Evolutionary conservation across 2,113 vertebrate genomes (phyloP).

Genomic region (Lagopus leucura): DNA sequence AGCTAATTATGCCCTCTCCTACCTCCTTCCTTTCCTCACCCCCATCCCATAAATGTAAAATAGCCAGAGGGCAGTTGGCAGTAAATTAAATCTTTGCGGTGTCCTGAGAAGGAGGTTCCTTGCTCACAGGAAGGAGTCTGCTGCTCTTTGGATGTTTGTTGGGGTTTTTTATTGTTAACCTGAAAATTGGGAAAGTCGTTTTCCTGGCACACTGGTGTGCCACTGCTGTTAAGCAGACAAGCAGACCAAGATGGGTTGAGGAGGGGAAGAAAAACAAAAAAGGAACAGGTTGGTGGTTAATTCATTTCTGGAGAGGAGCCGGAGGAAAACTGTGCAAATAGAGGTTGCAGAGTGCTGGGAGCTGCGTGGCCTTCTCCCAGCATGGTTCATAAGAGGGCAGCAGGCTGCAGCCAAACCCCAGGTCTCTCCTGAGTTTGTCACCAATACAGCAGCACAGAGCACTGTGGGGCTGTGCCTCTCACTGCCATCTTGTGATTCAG

Average conservation of each 20-base stretch:
- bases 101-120: slow-evolving; percentile 64
- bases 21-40: slow-evolving; percentile 52
- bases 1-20: slow-evolving; percentile 75
- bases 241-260: neutral
- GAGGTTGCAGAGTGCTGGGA: neutral
- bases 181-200: neutral
- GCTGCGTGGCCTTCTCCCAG: neutral
- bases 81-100: slow-evolving; percentile 68
- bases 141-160: slow-evolving; percentile 65
- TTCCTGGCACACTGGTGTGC: slow-evolving; percentile 42
- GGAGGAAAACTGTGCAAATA: neutral
- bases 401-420: neutral
- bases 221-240: slow-evolving; percentile 9
- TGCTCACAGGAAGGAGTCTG: slow-evolving; percentile 56
- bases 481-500: neutral
- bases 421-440: neutral
- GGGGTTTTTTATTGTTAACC: neutral
- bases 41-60: slow-evolving; percentile 68
- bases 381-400: rapidly evolving
- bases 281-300: slow-evolving; percentile 7
- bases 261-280: neutral
- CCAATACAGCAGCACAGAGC: neutral
- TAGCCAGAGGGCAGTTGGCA: slow-evolving; percentile 41
- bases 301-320: slow-evolving; percentile 17
- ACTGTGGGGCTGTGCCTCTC: neutral